Evolutionary conservation across 2,888 invertebrate species (phyloP).

Genomic region (Nymphalis polychloros): DNA sequence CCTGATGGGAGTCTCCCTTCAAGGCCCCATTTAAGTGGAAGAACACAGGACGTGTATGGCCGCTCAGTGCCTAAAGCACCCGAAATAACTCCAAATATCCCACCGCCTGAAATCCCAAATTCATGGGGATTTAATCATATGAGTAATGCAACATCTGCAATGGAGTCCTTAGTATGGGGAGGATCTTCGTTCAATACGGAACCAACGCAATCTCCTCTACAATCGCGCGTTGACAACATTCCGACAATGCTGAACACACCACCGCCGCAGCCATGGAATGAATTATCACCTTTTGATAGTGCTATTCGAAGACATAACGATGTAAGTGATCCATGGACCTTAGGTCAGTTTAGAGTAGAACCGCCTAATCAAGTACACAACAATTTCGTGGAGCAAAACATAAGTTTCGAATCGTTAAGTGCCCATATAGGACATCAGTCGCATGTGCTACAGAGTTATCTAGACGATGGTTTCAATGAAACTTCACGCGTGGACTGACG

Average conservation of each 20-base stretch:
- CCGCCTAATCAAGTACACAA: conserved; percentile 67
- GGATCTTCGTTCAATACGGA: conserved; percentile 52
- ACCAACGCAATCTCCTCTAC: conserved; percentile 38
- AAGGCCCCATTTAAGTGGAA: conserved; percentile 47
- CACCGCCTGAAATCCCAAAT: conserved; percentile 55
- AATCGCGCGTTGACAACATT: conserved; percentile 52
- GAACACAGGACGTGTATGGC: conserved; percentile 60
- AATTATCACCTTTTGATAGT: conserved; percentile 62
- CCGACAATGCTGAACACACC: conserved; percentile 63
- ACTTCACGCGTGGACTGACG: conserved; percentile 72
- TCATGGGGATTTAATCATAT: conserved; percentile 67
- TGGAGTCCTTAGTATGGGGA: conserved; percentile 70
- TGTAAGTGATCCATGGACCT: conserved; percentile 64
- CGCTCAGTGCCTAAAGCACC: conserved; percentile 57
- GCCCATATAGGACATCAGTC: conserved; percentile 48
- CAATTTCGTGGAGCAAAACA: conserved; percentile 68
- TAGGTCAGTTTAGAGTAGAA: conserved; percentile 71
- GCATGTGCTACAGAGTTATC: conserved; percentile 59
- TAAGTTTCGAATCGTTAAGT: conserved; percentile 66
- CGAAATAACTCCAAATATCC: conserved; percentile 56
- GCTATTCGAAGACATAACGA: conserved; percentile 12
- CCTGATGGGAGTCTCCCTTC: conserved; percentile 61
- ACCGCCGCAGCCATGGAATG: conserved; percentile 63
- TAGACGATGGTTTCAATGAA: conserved; percentile 69
- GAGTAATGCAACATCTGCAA: conserved; percentile 50